Conservation (phyloP, 1,140 invertebrate genomes). For the Macrosteles quadrilineatus region DNA sequence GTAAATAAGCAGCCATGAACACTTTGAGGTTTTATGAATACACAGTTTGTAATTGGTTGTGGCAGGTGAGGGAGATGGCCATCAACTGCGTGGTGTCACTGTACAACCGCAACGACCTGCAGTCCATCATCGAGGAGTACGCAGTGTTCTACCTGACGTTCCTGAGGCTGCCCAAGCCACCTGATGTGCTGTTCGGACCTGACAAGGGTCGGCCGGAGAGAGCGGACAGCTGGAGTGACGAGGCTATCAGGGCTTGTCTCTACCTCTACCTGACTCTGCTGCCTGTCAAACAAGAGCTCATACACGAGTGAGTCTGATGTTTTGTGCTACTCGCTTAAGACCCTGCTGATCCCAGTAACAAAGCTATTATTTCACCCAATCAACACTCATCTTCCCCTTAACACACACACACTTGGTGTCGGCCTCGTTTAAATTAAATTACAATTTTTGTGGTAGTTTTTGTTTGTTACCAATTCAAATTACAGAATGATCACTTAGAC, state of each 20-base stretch:
- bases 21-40: too few species aligned
- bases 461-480: too few species aligned
- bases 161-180: constrained; percentile 67
- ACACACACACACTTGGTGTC: not conserved
- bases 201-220: constrained; percentile 64
- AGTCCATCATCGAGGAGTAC: constrained; percentile 79
- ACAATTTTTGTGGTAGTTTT: too few species aligned
- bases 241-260: constrained; percentile 83
- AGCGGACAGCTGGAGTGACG: constrained; percentile 79
- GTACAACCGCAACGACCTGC: constrained; percentile 68
- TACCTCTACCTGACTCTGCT: constrained; percentile 84
- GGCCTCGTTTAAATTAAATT: not conserved
- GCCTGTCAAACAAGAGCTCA: constrained; percentile 71
- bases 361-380: too few species aligned
- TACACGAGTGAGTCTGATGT: constrained; percentile 66
- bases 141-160: constrained; percentile 75
- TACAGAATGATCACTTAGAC: too few species aligned
- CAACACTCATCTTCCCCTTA: not conserved
- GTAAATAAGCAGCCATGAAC: too few species aligned
- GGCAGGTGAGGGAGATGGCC: constrained; percentile 69
- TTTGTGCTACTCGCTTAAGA: too few species aligned
- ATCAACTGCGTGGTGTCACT: constrained; percentile 76
- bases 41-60: too few species aligned
- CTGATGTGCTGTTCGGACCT: constrained; percentile 65
- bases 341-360: too few species aligned